Evolutionary conservation across 2,113 vertebrate genomes (phyloP), one percentile per base, ranked within the genome.

Genomic region (Paradisaea rubra): DNA sequence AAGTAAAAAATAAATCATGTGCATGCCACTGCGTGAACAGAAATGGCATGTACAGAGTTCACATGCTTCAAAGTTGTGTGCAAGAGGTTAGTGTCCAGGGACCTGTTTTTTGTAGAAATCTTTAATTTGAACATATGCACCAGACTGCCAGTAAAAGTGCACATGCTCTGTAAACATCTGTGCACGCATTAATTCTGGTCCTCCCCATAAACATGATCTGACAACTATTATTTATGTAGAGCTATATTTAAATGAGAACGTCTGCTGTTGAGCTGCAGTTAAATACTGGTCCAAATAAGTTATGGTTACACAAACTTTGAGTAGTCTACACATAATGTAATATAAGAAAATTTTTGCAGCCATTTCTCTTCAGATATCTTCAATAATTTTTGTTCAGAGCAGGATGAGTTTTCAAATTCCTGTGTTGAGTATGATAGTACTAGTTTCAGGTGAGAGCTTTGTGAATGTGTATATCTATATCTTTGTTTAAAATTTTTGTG

Each of bases 261-360:
- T 28, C 20, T 92, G 10, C 69, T 63, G 7, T 60, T 54, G 47
- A 63, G 28, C 25, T 74, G 14, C 52, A 30, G 35, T 83, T 88
- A 74, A 86, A 37, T 70, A 16, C 15, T 72, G 22, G 33, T 13
- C 11, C 59, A 3, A 25, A 2, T 63, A 59, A 81, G 17, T 78
- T 66, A 42, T 7, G 13, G 39, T 37, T 37, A n/a, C 17, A 11
- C 25, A 61, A 19, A 22, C 70, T 94, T 65, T 80, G 24, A 87
- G 10, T 47, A 85, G 13, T 45, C 13, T 15, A 39, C 7, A 4
- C 0, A 0, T 59, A 73, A 54, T 11, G 6, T 77, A 59, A 25
- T 13, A 6, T 16, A 54, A 60, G 52, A 66, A 76, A 18, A 54
- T 20, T 78, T 88, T 49, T 87, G 35, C 16, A 69, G 50, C 12